Evolutionary conservation across 2,113 vertebrate species (phyloP), one percentile per base, ranked within the genome.

Genomic region (Rhinopithecus roxellana): DNA sequence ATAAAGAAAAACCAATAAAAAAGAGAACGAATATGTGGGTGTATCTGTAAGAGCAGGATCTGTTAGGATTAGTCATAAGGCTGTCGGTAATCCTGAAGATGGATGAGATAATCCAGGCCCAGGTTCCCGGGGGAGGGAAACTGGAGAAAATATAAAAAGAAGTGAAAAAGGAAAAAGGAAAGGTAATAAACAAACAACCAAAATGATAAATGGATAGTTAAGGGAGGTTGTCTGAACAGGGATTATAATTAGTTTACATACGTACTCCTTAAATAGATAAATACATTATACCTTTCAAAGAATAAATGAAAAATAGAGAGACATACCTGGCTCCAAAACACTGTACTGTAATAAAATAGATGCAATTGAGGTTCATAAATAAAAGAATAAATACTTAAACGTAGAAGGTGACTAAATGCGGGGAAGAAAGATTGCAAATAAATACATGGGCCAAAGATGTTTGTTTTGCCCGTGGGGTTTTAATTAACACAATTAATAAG

Each of bases 371-470:
- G 86, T 6, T 14, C 40, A 30, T 70, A 40, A 82, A 86, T 75
- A 72, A 64, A 74, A 70, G 90, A 50, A 45, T 3, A 74, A 90
- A 87, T 16, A 22, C 89, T 70, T 14, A 4, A 22, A 2, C 4
- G 38, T 6, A 17, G 16, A 52, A 30, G 64, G 61, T 48, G 59
- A 45, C 67, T 72, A 18, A 8, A 12, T 3, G 22, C 52, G 2
- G 32, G 64, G 69, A 83, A 30, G 89, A 64, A 16, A 72, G 87
- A 35, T 16, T 3, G 52, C 6, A 9, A 7, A 30, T 11, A 5
- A 27, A 22, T 1, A 17, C 6, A 0, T 0, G 75, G 45, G 48
- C 57, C 3, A 1, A 0, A 1, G 0, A 11, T 11, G 27, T n/a
- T 35, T 14, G 5, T 23, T 45, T 43, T 30, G 84, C 93, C 18